Evolutionary conservation across 2,888 invertebrate genomes (phyloP).

Genomic region (Notodonta ziczac): DNA sequence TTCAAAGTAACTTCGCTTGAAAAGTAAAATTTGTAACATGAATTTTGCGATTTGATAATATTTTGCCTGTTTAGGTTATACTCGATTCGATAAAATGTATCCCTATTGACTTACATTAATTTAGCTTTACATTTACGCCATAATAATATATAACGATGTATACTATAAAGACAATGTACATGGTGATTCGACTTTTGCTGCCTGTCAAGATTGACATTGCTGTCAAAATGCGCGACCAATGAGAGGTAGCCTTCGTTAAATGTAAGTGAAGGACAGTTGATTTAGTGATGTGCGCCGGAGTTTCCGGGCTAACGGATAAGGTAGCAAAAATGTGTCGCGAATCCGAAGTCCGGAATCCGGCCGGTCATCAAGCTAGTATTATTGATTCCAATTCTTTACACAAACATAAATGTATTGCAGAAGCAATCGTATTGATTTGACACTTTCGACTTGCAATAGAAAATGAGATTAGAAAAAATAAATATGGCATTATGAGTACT

Average conservation of each 20-base stretch:
- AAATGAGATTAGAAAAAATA: neutral
- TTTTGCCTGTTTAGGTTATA: too few relatives aligned
- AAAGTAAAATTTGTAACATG: too few relatives aligned
- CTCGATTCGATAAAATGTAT: conserved; percentile 15
- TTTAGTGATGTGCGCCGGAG: conserved; percentile 12
- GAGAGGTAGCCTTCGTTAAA: conserved; percentile 26
- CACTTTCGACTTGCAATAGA: neutral
- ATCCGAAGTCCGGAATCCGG: neutral
- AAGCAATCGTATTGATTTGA: neutral
- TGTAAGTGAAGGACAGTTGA: conserved; percentile 26
- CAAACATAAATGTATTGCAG: neutral
- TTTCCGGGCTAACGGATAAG: neutral
- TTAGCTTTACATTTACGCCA: conserved; percentile 44
- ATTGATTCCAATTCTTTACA: conserved; percentile 1
- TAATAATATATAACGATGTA: conserved; percentile 36
- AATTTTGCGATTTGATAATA: too few relatives aligned
- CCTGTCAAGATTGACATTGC: conserved; percentile 38
- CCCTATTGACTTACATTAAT: neutral
- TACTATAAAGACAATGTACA: conserved; percentile 33
- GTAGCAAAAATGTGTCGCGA: too few relatives aligned
- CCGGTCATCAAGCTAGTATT: neutral
- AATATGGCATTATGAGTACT: too few relatives aligned
- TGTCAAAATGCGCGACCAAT: conserved; percentile 24
- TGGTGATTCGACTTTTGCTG: conserved; percentile 27
- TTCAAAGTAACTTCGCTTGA: too few relatives aligned